These are phyloP conservation scores for Anguilla anguilla DNA, from an alignment of 2,797 vertebrate species.

Conservation along the genomic window DNA sequence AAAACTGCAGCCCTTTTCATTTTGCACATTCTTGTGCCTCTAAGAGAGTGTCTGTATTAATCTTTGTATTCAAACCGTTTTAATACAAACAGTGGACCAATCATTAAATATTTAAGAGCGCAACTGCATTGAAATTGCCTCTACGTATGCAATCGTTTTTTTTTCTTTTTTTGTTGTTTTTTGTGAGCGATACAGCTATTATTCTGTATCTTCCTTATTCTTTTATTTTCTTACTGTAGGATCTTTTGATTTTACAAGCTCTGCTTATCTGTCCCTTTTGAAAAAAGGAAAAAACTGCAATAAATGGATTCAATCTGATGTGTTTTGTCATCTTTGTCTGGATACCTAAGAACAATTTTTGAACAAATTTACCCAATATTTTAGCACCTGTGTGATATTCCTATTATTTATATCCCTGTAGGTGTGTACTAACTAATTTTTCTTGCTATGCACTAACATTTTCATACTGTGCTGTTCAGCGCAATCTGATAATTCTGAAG, in stretches of 20 bases:
- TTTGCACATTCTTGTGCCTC: background rate
- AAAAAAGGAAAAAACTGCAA: conserved; percentile 9
- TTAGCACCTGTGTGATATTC: background rate
- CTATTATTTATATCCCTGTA: background rate
- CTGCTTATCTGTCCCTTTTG: conserved; percentile 13
- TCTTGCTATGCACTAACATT: background rate
- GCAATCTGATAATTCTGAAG: background rate
- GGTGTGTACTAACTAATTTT: background rate
- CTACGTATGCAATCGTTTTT: conserved; percentile 5
- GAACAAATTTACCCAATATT: background rate
- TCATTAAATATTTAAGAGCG: conserved; percentile 21
- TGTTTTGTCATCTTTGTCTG: background rate
- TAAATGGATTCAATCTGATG: conserved; percentile 2
- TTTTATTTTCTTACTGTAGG: background rate
- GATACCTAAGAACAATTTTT: background rate
- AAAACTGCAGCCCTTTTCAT: conserved; percentile 25
- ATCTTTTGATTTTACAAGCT: background rate
- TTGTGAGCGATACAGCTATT: background rate
- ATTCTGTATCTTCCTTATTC: background rate
- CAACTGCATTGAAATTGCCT: conserved; percentile 8
- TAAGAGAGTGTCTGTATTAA: background rate
- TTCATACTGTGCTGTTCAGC: background rate
- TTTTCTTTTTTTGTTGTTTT: background rate
- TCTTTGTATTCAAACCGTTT: background rate
- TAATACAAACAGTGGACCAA: background rate